phyloP scores from a whole-genome alignment of 2,113 vertebrate species.

The Corynorhinus townsendii region DNA sequence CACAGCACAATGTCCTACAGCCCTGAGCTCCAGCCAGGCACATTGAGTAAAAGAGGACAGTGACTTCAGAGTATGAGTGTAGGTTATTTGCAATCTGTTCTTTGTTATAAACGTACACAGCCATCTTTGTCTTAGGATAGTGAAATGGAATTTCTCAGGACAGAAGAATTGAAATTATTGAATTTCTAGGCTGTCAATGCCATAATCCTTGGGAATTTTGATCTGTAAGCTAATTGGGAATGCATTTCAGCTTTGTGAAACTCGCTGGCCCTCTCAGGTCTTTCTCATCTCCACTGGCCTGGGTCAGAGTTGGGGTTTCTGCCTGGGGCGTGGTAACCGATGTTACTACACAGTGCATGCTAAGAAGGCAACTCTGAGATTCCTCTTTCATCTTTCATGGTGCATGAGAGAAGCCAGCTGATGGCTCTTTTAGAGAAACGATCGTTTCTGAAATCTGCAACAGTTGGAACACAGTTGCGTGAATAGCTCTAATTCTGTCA shows the following conservation, averaged over 20 bases:
- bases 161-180: not conserved
- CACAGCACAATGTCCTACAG: not conserved
- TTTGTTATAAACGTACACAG: not conserved
- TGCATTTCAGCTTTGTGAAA: not conserved
- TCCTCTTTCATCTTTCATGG: not conserved
- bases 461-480: not conserved
- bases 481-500: not conserved
- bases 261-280: not conserved
- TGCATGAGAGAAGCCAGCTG: not conserved
- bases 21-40: not conserved
- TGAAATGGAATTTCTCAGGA: not conserved
- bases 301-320: not conserved
- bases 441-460: not conserved
- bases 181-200: not conserved
- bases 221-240: not conserved
- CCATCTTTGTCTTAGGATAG: not conserved
- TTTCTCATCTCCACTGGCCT: not conserved
- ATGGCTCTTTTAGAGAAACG: not conserved
- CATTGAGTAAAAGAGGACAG: not conserved
- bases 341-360: too few relatives aligned
- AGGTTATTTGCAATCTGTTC: not conserved
- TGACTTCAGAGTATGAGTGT: slow-evolving; percentile 2
- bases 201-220: not conserved
- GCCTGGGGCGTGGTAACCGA: not conserved
- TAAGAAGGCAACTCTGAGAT: not conserved